Base-by-base conservation (phyloP, 2,888 invertebrate species). In the Chydorus sphaericus region DNA sequence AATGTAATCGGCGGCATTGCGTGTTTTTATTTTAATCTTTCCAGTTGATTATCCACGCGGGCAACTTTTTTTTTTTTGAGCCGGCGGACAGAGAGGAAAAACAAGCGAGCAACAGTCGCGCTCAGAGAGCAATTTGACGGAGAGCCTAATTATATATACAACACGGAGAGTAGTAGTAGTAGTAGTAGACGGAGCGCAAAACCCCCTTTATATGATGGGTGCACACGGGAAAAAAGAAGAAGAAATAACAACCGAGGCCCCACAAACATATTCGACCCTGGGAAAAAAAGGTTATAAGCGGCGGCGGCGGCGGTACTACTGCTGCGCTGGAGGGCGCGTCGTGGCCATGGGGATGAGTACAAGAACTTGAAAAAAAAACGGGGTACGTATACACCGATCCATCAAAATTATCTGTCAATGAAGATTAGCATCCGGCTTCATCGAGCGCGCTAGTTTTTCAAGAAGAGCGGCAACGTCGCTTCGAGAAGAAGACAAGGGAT, bases 341-440 rank as follows among this genome's bases (percentile, higher is more conserved):
- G 44, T 44, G 50, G 50, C 16, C 50, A 18, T 26, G 51, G 20
- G 51, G n/a, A 3, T 51, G 51, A 31, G 31, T 30, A n/a, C 31
- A 39, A 7, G 39, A 39, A 10, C 31, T 31, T 29, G 29, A 51
- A 18, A n/a, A 6, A 18, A 33, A 11, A 50, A 16, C 65, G 65
- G 65, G 66, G 66, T 63, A 63, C 67, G 65, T 68, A 67, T 66
- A 66, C 65, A 68, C 68, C 67, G 71, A 75, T 75, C 76, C 75
- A 76, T 77, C 77, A 77, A 76, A 73, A 72, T 70, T 70, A 70
- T 70, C 73, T 74, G 76, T 77, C 77, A 76, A 75, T 76, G 75
- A 75, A 76, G 76, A 77, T 77, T 77, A 76, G 75, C 73, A 55
- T 55, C 55, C 55, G 55, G 55, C 48, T 39, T 36, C 54, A 29